Evolutionary conservation across 2,797 vertebrate species (phyloP).

Genomic region (Buphagus erythrorhynchus): DNA sequence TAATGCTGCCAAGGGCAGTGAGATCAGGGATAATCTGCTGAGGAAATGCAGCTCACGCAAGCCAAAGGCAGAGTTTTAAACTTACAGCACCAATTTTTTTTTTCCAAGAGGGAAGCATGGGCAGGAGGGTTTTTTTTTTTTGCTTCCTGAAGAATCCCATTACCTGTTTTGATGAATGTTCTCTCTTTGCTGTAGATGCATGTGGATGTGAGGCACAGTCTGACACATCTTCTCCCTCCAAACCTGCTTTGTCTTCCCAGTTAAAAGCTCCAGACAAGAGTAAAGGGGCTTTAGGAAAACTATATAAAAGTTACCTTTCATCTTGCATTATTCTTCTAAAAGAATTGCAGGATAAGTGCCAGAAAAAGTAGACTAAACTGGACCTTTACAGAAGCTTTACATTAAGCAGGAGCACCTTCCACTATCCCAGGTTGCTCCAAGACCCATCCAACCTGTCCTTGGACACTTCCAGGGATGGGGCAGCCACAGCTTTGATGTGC

Average conservation of each 20-base stretch:
- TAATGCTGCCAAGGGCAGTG: conserved; percentile 63
- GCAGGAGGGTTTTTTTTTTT: background rate
- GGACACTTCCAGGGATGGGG: background rate
- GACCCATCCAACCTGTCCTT: background rate
- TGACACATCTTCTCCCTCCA: background rate
- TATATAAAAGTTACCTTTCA: background rate
- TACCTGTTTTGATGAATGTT: background rate
- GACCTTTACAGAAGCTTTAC: background rate
- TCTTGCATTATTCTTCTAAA: background rate
- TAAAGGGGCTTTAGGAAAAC: background rate
- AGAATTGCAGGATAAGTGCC: background rate
- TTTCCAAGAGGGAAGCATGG: background rate
- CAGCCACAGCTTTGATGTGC: background rate
- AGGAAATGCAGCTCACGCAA: conserved; percentile 59
- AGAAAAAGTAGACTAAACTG: background rate
- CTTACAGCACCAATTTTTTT: background rate
- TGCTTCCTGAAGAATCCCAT: background rate
- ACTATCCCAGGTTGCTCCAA: background rate
- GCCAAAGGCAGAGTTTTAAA: conserved; percentile 20
- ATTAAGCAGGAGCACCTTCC: background rate
- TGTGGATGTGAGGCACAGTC: background rate
- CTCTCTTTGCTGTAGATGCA: background rate
- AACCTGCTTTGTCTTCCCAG: background rate
- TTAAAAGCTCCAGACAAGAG: background rate
- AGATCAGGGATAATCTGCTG: conserved; percentile 61